Base-by-base conservation (phyloP, 2,888 invertebrate genomes). In the Clostera curtula region DNA sequence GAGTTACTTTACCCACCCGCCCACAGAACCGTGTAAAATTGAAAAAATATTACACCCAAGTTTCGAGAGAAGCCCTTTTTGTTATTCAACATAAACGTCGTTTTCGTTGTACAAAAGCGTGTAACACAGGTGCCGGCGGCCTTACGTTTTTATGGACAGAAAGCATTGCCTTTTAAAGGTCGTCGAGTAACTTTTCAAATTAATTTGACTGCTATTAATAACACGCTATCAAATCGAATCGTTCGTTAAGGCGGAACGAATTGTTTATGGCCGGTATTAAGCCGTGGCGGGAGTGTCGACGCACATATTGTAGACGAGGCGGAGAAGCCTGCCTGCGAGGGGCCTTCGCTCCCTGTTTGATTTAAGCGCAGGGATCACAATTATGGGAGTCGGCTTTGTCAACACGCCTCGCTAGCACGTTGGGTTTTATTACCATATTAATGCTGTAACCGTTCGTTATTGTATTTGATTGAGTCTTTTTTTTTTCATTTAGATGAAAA, bases 241-340 rank as follows among this genome's bases (percentile, higher is more conserved):
- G 61, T 59, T 64, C 55, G 59, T 66, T 66, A 67, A 68, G 52
- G 64, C 64, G 72, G 61, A 69, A 69, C 77, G 61, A 76, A 80
- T 79, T 66, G 68, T 67, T 76, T 75, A 75, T 68, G 62, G 55
- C 62, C 56, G 65, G 66, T 58, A 71, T 74, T 70, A 72, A 68
- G 59, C 59, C 58, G 56, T 56, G 52, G 55, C 66, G 54, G 53
- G 58, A 62, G 63, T 64, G 63, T 58, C 56, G 62, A 62, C 65
- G 69, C 62, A 67, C 69, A 69, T 71, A 74, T 69, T 62, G 53
- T 56, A 43, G 43, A 46, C 25, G 52, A 52, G 54, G 50, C 44
- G 42, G 40, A 43, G 51, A 52, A 45, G 45, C 55, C 56, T 52
- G 49, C 43, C 34, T 44, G 41, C 53, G 31, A 27, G 34, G 29